Conservation (phyloP, 2,113 vertebrate species). For the Zosterops pallidus region DNA sequence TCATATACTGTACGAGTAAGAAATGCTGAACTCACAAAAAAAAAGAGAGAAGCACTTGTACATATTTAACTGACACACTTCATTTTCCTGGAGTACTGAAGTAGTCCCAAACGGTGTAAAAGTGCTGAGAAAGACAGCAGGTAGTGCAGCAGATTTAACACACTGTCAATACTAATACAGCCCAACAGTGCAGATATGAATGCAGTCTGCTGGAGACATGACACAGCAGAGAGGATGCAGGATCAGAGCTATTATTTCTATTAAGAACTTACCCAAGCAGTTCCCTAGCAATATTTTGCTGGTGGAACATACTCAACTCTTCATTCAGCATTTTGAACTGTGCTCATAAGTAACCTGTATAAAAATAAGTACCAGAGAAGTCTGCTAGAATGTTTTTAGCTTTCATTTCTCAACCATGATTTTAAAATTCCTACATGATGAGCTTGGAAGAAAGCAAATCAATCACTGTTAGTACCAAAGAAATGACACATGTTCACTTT, state of each 20-base stretch:
- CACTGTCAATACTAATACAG: not conserved
- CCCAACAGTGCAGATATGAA: not conserved
- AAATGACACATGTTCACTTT: not conserved
- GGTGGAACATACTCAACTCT: not conserved
- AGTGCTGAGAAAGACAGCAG: not conserved
- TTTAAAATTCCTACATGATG: not conserved
- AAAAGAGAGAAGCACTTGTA: not conserved
- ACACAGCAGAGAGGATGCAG: not conserved
- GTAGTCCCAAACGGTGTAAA: not conserved
- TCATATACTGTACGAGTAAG: not conserved
- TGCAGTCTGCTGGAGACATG: not conserved
- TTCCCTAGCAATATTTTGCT: not conserved
- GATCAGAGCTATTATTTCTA: not conserved
- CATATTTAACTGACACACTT: not conserved
- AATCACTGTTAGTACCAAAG: not conserved
- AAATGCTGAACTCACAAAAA: not conserved
- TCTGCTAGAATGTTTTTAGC: not conserved
- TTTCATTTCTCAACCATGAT: not conserved
- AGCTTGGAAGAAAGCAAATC: not conserved
- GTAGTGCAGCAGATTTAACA: not conserved
- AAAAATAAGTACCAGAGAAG: not conserved
- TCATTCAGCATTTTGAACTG: not conserved
- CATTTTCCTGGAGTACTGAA: not conserved
- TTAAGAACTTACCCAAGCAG: not conserved
- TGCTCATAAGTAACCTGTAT: not conserved